Evolutionary conservation across 2,888 invertebrate genomes (phyloP).

Genomic region (Drosophila anomalata): DNA sequence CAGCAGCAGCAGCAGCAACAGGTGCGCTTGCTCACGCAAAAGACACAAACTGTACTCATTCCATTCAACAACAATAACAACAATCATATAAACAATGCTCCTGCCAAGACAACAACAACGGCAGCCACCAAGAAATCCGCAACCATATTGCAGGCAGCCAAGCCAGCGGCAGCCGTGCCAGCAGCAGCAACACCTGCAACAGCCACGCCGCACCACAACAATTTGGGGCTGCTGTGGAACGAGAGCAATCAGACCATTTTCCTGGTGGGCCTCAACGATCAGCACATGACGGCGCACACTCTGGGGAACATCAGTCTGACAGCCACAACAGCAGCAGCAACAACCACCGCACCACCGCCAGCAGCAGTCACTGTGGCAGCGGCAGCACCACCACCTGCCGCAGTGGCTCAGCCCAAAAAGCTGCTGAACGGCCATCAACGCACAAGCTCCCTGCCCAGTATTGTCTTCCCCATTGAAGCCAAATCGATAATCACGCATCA

Average conservation of each 20-base stretch:
- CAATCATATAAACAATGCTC: constrained; percentile 54
- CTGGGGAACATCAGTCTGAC: constrained; percentile 80
- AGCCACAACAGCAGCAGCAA: constrained; percentile 61
- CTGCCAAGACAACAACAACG: constrained; percentile 47
- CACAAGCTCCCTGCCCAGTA: constrained; percentile 86
- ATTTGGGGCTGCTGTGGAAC: constrained; percentile 87
- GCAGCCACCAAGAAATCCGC: constrained; percentile 63
- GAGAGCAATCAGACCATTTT: constrained; percentile 86
- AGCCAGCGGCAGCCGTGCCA: constrained; percentile 47
- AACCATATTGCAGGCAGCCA: constrained; percentile 62
- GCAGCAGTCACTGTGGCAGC: constrained; percentile 39
- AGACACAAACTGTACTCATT: constrained; percentile 86
- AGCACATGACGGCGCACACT: constrained; percentile 82
- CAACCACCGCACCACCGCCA: constrained; percentile 30
- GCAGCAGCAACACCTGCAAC: constrained; percentile 45
- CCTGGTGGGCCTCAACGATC: constrained; percentile 85
- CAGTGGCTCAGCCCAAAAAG: constrained; percentile 80
- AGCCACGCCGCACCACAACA: constrained; percentile 82
- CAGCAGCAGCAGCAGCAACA: constrained; percentile 65
- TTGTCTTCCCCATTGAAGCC: constrained; percentile 84
- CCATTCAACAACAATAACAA: constrained; percentile 78
- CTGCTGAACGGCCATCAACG: constrained; percentile 85
- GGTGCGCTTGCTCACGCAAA: constrained; percentile 80
- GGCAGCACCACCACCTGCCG: constrained; percentile 40
- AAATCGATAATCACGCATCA: constrained; percentile 67